A percentile compares a stretch with the other conserved stretches of the same genome.
These are phyloP conservation scores for Silurus lanzhouensis DNA, from an alignment of 2,797 vertebrate species.

Conservation along the genomic window DNA sequence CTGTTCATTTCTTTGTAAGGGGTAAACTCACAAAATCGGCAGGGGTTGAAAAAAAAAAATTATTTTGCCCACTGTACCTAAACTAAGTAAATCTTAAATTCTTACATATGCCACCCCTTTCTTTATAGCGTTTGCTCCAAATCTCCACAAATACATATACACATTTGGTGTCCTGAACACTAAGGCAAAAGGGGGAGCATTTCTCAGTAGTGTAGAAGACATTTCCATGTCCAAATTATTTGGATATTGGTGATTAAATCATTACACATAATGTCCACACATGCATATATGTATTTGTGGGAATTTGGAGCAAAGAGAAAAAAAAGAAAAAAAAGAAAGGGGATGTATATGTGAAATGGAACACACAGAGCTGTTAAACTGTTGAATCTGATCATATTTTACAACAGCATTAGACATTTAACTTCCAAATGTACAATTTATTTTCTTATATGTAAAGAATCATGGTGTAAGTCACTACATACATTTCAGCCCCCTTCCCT, in stretches of 20 bases:
- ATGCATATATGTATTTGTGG: neutral
- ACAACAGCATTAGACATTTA: neutral
- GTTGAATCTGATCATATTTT: neutral
- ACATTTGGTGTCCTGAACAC: neutral
- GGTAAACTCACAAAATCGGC: too few relatives aligned
- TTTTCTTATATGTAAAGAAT: neutral
- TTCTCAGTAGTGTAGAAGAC: neutral
- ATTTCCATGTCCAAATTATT: neutral
- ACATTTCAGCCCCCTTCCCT: neutral
- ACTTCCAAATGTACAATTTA: neutral
- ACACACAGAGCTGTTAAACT: neutral
- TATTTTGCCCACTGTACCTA: neutral
- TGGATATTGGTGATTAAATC: neutral
- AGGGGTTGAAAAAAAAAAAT: too few relatives aligned
- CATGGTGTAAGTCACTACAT: neutral
- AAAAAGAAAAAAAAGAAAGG: neutral
- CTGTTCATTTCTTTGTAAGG: too few relatives aligned
- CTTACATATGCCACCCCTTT: too few relatives aligned
- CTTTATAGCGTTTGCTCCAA: neutral
- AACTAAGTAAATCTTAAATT: neutral
- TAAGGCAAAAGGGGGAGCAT: neutral
- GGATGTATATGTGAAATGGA: too few relatives aligned
- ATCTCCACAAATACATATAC: neutral
- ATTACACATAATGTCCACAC: neutral
- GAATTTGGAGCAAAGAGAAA: neutral